These are phyloP conservation scores for Subacronicta megacephala DNA, from an alignment of 2,888 invertebrate species.

Conservation along the genomic window DNA sequence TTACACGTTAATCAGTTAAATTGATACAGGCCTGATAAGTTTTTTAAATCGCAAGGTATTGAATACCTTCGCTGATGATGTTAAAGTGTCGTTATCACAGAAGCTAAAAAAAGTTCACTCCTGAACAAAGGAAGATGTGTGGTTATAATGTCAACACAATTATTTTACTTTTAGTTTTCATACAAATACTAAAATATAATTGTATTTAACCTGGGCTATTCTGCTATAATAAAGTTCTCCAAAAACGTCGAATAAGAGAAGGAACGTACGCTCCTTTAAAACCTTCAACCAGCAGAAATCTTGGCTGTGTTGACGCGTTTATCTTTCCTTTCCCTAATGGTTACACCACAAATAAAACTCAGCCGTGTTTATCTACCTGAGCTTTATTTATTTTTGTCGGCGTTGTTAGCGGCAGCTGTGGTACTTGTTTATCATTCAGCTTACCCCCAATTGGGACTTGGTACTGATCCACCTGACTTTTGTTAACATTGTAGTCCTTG, in stretches of 20 bases:
- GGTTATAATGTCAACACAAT: too few relatives aligned
- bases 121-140: too few relatives aligned
- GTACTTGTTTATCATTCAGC: conserved; percentile 79
- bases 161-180: too few relatives aligned
- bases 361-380: conserved; percentile 78
- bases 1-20: too few relatives aligned
- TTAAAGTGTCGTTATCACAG: too few relatives aligned
- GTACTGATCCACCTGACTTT: conserved; percentile 71
- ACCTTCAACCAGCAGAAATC: conserved; percentile 13
- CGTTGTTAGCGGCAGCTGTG: conserved; percentile 79
- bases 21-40: too few relatives aligned
- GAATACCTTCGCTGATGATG: too few relatives aligned
- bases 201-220: too few relatives aligned
- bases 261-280: conserved; percentile 9
- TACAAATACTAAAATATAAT: too few relatives aligned
- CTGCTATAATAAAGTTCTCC: too few relatives aligned
- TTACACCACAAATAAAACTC: conserved; percentile 83
- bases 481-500: conserved; percentile 57
- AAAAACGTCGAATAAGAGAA: not conserved
- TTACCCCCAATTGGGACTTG: conserved; percentile 72
- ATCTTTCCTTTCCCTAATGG: conserved; percentile 80
- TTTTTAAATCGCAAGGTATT: too few relatives aligned
- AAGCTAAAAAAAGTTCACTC: too few relatives aligned
- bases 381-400: conserved; percentile 80
- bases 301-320: conserved; percentile 67